phyloP scores from a whole-genome alignment of 2,888 invertebrate genomes.

The Lottia gigantea region DNA sequence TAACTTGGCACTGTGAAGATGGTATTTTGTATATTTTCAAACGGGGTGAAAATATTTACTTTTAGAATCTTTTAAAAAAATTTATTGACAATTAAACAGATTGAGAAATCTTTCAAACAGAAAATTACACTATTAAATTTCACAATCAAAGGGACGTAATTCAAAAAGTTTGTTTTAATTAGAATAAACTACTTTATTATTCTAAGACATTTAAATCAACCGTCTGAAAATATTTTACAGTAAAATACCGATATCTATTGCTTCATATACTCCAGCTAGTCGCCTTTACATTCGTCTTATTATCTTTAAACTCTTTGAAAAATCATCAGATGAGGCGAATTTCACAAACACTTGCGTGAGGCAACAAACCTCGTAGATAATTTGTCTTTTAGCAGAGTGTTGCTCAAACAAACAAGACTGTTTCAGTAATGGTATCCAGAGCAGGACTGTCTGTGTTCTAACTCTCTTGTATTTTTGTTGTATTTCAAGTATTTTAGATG shows the following conservation, averaged over 20 bases:
- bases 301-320: not conserved
- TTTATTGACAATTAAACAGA: no score
- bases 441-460: no score
- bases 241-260: not conserved
- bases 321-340: slow-evolving; percentile 1
- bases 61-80: no score
- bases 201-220: not conserved
- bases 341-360: slow-evolving; percentile 10
- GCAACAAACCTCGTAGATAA: not conserved
- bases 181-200: not conserved
- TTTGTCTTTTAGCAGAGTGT: not conserved
- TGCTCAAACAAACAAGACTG: not conserved
- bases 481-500: no score
- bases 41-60: no score
- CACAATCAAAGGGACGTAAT: slow-evolving; percentile 4
- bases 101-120: not conserved
- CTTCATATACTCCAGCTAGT: not conserved
- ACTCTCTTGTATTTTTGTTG: no score
- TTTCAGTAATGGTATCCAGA: not conserved
- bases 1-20: no score
- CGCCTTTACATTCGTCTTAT: not conserved
- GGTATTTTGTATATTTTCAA: no score
- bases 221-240: not conserved
- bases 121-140: not conserved
- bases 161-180: slow-evolving; percentile 4